Evolutionary conservation across 2,113 vertebrate genomes (phyloP).

Genomic region (Marcusenius ussheri): DNA sequence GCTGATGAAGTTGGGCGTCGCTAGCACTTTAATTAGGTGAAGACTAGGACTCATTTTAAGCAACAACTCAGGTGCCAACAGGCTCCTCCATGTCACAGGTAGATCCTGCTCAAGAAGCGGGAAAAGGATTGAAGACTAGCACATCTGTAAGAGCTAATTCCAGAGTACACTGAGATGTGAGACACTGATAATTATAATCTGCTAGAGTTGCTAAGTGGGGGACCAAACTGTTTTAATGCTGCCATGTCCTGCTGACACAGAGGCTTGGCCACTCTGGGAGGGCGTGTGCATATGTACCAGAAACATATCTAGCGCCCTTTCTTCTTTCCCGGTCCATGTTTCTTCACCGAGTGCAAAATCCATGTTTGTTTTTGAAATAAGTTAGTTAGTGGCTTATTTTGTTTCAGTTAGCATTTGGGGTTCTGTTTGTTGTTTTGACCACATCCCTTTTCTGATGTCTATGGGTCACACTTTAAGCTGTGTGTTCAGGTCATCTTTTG

Average conservation of each 20-base stretch:
- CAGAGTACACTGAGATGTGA: neutral
- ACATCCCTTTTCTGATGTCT: no score
- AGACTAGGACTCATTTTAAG: constrained; percentile 28
- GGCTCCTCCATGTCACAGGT: neutral
- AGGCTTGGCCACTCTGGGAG: neutral
- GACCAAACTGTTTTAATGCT: neutral
- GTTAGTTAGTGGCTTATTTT: no score
- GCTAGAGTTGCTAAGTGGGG: neutral
- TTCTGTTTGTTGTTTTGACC: no score
- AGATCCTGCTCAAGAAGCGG: neutral
- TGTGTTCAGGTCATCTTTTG: no score
- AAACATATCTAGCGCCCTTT: neutral
- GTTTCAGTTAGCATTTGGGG: no score
- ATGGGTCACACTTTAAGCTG: no score
- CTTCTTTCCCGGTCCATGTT: neutral
- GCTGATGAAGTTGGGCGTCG: constrained; percentile 48
- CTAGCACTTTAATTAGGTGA: constrained; percentile 51
- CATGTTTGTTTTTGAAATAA: no score
- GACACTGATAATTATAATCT: no score
- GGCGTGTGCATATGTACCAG: neutral
- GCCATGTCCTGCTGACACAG: neutral
- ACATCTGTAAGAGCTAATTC: neutral
- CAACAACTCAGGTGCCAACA: constrained; percentile 18
- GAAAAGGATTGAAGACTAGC: neutral
- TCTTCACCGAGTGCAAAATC: neutral